Percentiles rank a stretch among this genome's conserved stretches.
Evolutionary conservation across 2,113 vertebrate species (phyloP).

Genomic region (Larimichthys crocea): DNA sequence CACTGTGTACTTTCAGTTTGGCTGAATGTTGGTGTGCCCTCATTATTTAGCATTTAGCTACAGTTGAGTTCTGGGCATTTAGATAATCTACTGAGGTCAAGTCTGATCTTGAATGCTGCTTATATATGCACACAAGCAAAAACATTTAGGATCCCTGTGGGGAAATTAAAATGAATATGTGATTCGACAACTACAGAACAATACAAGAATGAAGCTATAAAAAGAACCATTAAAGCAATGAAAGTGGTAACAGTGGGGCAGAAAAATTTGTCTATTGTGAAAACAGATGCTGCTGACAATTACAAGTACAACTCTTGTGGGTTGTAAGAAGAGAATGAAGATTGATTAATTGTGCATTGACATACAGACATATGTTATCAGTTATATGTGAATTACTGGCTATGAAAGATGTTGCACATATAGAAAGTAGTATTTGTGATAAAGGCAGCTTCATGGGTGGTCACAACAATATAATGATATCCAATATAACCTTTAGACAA

Average conservation of each 20-base stretch:
- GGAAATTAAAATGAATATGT: neutral
- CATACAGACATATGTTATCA: neutral
- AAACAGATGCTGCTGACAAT: conserved; percentile 6
- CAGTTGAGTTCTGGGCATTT: neutral
- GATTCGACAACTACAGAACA: neutral
- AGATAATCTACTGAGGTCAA: neutral
- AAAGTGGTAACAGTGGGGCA: neutral
- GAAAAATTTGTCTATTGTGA: neutral
- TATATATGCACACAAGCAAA: neutral
- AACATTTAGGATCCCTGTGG: neutral
- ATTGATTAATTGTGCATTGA: too few relatives aligned
- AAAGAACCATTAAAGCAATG: neutral
- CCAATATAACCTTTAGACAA: neutral
- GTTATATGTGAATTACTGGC: neutral
- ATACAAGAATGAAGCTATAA: neutral
- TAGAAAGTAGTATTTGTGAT: neutral
- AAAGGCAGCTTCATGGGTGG: neutral
- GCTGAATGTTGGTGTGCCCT: neutral
- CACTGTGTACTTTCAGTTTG: neutral
- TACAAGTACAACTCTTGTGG: neutral
- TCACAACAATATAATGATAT: neutral
- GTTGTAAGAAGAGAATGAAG: too few relatives aligned
- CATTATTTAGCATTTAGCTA: neutral
- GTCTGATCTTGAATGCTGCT: neutral
- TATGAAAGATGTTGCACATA: neutral